Percentiles rank a stretch among this genome's conserved stretches.
phyloP scores from a whole-genome alignment of 2,113 vertebrate species.

The Callionymus lyra region DNA sequence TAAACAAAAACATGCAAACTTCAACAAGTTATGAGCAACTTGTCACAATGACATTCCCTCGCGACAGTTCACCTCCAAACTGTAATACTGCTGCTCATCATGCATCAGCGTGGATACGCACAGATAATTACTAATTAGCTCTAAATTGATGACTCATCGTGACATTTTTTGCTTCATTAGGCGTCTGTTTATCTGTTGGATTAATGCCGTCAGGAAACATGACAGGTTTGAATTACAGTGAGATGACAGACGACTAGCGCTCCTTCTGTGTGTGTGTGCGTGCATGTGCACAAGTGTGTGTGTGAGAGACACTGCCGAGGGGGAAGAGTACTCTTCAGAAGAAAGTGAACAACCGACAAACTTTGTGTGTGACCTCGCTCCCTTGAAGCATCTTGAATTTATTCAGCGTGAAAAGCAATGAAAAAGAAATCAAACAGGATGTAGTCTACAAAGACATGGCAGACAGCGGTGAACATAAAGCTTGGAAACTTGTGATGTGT shows the following conservation, averaged over 20 bases:
- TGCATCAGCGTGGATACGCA: slow-evolving; percentile 35
- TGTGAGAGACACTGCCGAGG: neutral
- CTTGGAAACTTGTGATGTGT: slow-evolving; percentile 3
- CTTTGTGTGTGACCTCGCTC: neutral
- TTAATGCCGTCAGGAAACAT: slow-evolving; percentile 39
- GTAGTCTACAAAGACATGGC: neutral
- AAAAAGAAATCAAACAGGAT: slow-evolving; percentile 11
- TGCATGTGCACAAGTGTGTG: slow-evolving; percentile 3
- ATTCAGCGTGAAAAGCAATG: slow-evolving; percentile 6
- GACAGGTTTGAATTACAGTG: slow-evolving; percentile 13
- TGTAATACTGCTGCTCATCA: slow-evolving; percentile 23
- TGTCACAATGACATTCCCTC: no score
- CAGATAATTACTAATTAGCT: slow-evolving; percentile 48
- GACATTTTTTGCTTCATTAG: slow-evolving; percentile 38
- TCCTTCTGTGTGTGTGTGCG: slow-evolving; percentile 1
- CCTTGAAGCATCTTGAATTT: slow-evolving; percentile 2
- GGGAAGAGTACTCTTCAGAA: no score
- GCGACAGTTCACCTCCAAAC: slow-evolving; percentile 23
- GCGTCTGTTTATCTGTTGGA: slow-evolving; percentile 43
- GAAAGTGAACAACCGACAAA: no score
- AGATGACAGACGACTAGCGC: no score
- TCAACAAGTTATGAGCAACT: no score
- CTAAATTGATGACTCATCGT: slow-evolving; percentile 45
- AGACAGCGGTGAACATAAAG: slow-evolving; percentile 2
- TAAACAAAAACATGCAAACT: no score